Conservation (phyloP, 2,888 invertebrate genomes). For the Polydrusus cervinus region DNA sequence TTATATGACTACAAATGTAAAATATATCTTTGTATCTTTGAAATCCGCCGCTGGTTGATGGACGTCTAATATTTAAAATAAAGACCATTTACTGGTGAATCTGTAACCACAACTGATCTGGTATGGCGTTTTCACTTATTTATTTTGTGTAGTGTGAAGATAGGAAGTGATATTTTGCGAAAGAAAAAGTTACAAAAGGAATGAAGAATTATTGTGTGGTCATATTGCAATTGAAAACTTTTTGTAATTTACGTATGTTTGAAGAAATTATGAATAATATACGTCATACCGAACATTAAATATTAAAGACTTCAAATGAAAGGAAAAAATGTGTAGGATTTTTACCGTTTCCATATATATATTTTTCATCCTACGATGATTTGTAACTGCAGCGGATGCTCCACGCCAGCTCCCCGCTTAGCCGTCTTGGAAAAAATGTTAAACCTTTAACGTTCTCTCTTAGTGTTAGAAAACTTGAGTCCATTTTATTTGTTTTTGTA, state of each 20-base stretch:
- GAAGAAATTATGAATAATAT: neutral
- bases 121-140: slow-evolving; percentile 21
- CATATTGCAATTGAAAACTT: neutral
- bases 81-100: neutral
- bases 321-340: neutral
- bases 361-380: slow-evolving; percentile 16
- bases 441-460: slow-evolving; percentile 57
- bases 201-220: neutral
- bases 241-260: slow-evolving; percentile 12
- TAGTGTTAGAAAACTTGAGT: slow-evolving; percentile 46
- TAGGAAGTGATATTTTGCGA: slow-evolving; percentile 9
- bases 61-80: neutral
- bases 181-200: slow-evolving; percentile 4
- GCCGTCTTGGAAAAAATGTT: slow-evolving; percentile 50
- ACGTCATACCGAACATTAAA: slow-evolving; percentile 13
- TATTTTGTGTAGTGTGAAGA: neutral
- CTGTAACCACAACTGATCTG: neutral
- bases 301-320: slow-evolving; percentile 5
- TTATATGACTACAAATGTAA: neutral
- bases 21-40: neutral
- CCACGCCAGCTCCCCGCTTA: slow-evolving; percentile 58
- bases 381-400: slow-evolving; percentile 57
- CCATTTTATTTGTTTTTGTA: slow-evolving; percentile 37
- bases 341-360: slow-evolving; percentile 12
- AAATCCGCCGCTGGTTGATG: neutral